Evolutionary conservation across 2,888 invertebrate species (phyloP).

Genomic region (Bhutanitis thaidina): DNA sequence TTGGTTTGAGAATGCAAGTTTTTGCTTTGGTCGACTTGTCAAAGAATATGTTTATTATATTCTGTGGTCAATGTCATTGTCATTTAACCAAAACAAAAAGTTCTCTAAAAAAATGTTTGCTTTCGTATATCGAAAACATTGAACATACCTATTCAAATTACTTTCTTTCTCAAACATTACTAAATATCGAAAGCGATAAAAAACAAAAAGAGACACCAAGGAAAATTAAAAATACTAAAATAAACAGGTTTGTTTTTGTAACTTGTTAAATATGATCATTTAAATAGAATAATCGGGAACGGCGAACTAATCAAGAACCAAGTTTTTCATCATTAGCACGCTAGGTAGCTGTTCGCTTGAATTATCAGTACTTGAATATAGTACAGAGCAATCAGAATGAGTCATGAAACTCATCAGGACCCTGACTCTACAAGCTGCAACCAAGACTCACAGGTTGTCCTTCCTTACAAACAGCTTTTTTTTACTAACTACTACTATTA

Average conservation of each 20-base stretch:
- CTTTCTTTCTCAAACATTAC: no score
- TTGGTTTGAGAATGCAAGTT: no score
- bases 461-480: constrained; percentile 22
- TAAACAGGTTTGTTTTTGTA: constrained; percentile 10
- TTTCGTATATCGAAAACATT: no score
- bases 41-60: no score
- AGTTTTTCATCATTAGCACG: constrained; percentile 23
- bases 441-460: constrained; percentile 51
- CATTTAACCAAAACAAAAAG: no score
- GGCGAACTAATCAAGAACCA: neutral
- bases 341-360: constrained; percentile 12
- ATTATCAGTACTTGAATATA: constrained; percentile 7
- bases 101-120: no score
- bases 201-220: no score
- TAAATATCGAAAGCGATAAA: no score
- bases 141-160: no score
- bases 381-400: constrained; percentile 38
- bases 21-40: no score
- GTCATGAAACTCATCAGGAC: constrained; percentile 40
- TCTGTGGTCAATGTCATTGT: no score
- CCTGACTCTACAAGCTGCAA: constrained; percentile 38
- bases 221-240: no score
- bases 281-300: neutral
- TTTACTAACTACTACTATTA: constrained; percentile 25
- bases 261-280: neutral